Evolutionary conservation across 2,113 vertebrate genomes (phyloP).

Genomic region (Coptodon rendalli): DNA sequence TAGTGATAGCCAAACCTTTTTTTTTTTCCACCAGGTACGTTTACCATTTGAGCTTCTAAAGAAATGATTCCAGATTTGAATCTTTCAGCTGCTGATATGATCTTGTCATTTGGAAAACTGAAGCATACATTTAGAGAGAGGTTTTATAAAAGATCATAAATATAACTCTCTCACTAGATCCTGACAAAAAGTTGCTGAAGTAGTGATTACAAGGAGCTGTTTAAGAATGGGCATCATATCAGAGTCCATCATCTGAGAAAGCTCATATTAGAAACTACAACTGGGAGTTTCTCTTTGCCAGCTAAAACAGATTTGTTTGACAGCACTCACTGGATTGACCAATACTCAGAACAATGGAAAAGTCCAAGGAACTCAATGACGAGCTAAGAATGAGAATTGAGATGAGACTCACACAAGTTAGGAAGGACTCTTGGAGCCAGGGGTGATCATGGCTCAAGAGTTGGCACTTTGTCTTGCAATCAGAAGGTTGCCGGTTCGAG

Average conservation of each 20-base stretch:
- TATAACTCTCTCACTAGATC: not conserved
- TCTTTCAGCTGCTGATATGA: not conserved
- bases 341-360: too few relatives aligned
- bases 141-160: not conserved
- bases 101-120: not conserved
- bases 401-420: too few relatives aligned
- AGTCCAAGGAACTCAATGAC: too few relatives aligned
- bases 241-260: not conserved
- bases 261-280: not conserved
- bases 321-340: too few relatives aligned
- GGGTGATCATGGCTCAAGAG: too few relatives aligned
- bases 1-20: not conserved
- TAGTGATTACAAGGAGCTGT: not conserved
- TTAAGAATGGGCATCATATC: not conserved
- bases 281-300: not conserved
- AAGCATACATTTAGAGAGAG: not conserved
- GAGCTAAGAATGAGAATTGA: too few relatives aligned
- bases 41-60: not conserved
- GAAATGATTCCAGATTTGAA: not conserved
- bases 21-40: not conserved
- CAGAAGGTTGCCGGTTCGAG: too few relatives aligned
- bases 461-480: too few relatives aligned
- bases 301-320: not conserved
- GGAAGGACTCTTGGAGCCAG: too few relatives aligned
- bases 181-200: not conserved